Evolutionary conservation across 1,140 invertebrate genomes (phyloP).

Genomic region (Xylocopa sonorina): DNA sequence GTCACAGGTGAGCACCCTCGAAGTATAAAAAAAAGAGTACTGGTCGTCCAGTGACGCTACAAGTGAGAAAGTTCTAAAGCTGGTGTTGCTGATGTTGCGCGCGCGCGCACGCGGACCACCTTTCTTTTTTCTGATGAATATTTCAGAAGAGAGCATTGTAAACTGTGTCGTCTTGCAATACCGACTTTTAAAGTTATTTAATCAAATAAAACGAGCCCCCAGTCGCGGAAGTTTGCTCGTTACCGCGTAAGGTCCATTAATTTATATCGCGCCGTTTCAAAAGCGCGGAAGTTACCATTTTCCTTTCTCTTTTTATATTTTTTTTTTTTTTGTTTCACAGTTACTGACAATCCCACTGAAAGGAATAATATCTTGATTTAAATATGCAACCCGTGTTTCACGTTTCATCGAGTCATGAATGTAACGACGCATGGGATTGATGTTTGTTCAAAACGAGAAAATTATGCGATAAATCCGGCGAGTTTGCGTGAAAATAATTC

Average conservation of each 20-base stretch:
- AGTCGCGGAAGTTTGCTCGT: conserved; percentile 18
- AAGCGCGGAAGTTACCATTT: neutral
- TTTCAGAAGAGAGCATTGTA: conserved; percentile 38
- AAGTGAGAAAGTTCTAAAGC: conserved; percentile 15
- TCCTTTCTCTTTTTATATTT: neutral
- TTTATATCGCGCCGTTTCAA: conserved; percentile 17
- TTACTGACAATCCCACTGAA: neutral
- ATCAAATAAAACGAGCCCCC: conserved; percentile 38
- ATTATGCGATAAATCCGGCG: neutral
- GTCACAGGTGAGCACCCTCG: neutral
- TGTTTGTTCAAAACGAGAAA: neutral
- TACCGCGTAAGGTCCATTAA: conserved; percentile 35
- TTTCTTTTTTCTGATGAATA: conserved; percentile 43
- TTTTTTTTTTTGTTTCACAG: no score
- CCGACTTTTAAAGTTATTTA: conserved; percentile 41
- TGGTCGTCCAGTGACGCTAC: neutral
- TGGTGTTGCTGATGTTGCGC: conserved; percentile 9
- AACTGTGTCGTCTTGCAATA: conserved; percentile 37
- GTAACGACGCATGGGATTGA: neutral
- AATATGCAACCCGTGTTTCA: no score
- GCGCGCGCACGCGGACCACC: neutral
- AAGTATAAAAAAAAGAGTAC: conserved; percentile 1
- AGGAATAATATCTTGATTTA: no score
- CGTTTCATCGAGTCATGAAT: neutral
- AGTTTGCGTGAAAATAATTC: neutral